Base-by-base conservation (phyloP, 2,888 invertebrate species). In the Tetanocera ferruginea region DNA sequence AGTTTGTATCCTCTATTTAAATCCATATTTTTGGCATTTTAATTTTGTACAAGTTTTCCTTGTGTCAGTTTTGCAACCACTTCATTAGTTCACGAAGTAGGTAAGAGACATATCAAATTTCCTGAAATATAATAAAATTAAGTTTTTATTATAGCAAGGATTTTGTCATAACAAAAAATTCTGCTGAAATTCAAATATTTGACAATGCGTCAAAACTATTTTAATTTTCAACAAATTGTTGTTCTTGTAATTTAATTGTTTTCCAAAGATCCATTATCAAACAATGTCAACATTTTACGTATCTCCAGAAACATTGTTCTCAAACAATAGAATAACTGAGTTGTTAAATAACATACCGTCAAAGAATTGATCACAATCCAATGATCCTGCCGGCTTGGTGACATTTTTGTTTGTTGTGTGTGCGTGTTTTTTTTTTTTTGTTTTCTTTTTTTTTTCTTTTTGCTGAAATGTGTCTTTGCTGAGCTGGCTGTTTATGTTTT, bases 281-380 rank as follows among this genome's bases (percentile, higher is more conserved):
- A 11, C 2, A 43, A 1, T 43, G 43, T 43, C 43, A 43, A 43
- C 9, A 14, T 43, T 14, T 43, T 43, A 43, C 43, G 11, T 43
- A 43, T 43, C 11, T 43, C 43, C 43, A 43, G 14, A 14, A 43
- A 43, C 2, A 43, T 11, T 11, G 43, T 43, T 14, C 11, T 43
- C 43, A 11, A 43, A 43, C 43, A 43, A 88, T 84, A 83, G 81
- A 83, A 85, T 88, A 89, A 88, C 87, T 89, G 89, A 88, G 88
- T 88, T 88, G 88, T 89, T 88, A 88, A 88, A 86, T 89, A 88
- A 88, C 89, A 89, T 87, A 85, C 84, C 83, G 79, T 81, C 80
- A 80, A 79, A 81, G 57, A 23, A 28, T 25, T 28, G 25, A 23
- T 1, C 19, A 23, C 8, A 67, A 67, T 37, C 62, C 79, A 78